Conservation (phyloP, 2,888 invertebrate species). For the Cephus sareptanus region DNA sequence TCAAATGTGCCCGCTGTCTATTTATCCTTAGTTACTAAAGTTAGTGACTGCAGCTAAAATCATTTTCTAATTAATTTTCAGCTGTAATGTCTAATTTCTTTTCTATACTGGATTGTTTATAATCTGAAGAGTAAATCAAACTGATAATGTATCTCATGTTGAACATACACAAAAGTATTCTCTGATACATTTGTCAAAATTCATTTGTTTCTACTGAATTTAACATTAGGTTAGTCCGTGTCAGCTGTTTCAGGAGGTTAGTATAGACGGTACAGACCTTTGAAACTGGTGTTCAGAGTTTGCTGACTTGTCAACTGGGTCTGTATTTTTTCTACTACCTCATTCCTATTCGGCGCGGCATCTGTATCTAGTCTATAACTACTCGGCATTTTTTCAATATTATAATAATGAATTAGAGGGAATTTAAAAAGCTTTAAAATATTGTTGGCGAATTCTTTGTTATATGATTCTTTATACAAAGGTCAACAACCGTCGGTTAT, state of each 20-base stretch:
- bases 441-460: neutral
- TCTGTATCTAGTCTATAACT: neutral
- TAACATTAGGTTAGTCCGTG: neutral
- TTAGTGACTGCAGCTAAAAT: neutral
- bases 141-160: too few relatives aligned
- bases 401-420: neutral
- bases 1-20: neutral
- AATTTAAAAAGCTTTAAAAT: neutral
- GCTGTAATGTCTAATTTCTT: too few relatives aligned
- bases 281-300: neutral
- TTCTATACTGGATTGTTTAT: too few relatives aligned
- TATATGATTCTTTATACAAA: neutral
- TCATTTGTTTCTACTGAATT: neutral
- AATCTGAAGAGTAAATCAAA: neutral
- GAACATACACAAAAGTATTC: too few relatives aligned
- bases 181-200: neutral
- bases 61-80: neutral
- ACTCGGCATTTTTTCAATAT: neutral
- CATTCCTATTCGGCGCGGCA: neutral
- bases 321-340: neutral
- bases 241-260: neutral
- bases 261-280: neutral
- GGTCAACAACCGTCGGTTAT: conserved; percentile 29
- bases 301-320: neutral
- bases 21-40: neutral